Conservation (phyloP, 2,113 vertebrate genomes). For the Fukomys damarensis region DNA sequence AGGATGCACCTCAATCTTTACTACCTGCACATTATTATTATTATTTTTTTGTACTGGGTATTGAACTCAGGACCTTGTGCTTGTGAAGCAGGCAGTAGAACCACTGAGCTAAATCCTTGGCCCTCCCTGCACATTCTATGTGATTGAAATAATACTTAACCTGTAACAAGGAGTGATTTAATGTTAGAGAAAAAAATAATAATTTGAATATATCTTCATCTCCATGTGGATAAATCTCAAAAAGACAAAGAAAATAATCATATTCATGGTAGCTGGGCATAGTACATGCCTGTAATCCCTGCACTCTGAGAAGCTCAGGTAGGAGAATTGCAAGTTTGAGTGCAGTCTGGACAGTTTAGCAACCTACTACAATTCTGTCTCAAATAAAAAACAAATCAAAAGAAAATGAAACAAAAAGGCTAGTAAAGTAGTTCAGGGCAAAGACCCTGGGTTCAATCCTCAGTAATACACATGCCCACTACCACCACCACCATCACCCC, state of each 20-base stretch:
- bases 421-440: not conserved
- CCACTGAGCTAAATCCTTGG: too few species aligned
- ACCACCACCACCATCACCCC: not conserved
- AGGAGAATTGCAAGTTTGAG: not conserved
- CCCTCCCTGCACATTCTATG: not conserved
- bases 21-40: not conserved
- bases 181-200: not conserved
- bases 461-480: not conserved
- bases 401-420: not conserved
- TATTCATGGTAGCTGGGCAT: not conserved
- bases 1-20: not conserved
- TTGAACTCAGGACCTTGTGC: too few species aligned
- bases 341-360: not conserved
- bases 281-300: not conserved
- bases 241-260: not conserved
- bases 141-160: constrained; percentile 18
- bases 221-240: not conserved
- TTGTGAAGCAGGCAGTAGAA: too few species aligned
- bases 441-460: not conserved
- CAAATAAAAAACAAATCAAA: not conserved
- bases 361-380: not conserved
- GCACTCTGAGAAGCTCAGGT: not conserved
- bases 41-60: too few species aligned
- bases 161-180: not conserved
- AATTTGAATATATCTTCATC: not conserved